A percentile compares a stretch with the other conserved stretches of the same genome.
Conservation (phyloP, 2,113 vertebrate genomes). For the Actinemys pallida region DNA sequence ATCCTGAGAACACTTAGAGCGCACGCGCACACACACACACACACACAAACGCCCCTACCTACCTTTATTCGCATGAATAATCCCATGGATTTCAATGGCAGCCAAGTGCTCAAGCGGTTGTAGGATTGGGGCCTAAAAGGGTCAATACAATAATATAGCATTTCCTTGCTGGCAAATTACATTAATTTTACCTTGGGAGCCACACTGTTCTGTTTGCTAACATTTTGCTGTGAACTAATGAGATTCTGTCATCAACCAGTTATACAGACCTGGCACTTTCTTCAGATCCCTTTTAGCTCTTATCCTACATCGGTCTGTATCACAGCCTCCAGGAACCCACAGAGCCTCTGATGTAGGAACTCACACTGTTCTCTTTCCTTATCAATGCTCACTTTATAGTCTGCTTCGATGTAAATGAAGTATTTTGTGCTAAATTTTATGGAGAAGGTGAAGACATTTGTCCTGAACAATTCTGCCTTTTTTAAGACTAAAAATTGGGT, state of each 20-base stretch:
- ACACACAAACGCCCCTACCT: not conserved
- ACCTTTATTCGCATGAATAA: not conserved
- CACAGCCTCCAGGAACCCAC: not conserved
- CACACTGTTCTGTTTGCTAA: not conserved
- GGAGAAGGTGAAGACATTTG: fast-evolving
- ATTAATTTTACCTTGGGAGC: not conserved
- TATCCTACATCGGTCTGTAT: not conserved
- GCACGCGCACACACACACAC: no score
- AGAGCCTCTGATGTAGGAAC: not conserved
- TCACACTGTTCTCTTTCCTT: not conserved
- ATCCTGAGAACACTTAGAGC: no score
- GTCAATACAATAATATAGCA: not conserved
- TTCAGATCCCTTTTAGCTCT: not conserved
- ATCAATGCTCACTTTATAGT: not conserved
- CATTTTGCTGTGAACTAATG: not conserved
- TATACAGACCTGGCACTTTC: not conserved
- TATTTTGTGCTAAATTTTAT: not conserved
- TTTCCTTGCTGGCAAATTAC: not conserved
- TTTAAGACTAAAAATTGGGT: not conserved
- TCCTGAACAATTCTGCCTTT: not conserved
- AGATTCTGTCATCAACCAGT: not conserved
- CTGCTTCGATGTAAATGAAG: fast-evolving
- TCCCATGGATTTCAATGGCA: not conserved
- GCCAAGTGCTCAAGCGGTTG: not conserved
- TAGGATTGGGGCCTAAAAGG: not conserved